Conservation (phyloP, 2,113 vertebrate genomes). For the Ailuropoda melanoleuca region DNA sequence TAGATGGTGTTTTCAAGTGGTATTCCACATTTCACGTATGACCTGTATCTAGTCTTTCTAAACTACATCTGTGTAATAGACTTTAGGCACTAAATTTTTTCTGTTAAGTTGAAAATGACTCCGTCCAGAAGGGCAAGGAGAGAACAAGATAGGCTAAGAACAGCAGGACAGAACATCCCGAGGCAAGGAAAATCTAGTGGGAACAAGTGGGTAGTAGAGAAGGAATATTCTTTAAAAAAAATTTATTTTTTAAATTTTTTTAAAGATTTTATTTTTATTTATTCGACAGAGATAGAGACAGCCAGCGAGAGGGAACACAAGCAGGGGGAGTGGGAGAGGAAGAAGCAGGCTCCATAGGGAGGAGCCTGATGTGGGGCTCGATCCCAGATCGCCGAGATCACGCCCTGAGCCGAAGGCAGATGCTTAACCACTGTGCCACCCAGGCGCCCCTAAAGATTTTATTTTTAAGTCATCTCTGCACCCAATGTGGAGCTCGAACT, state of each 20-base stretch:
- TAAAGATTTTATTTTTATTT: neutral
- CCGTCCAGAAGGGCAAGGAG: neutral
- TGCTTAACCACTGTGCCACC: neutral
- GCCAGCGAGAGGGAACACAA: neutral
- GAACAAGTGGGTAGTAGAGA: neutral
- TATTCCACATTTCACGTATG: neutral
- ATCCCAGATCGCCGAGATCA: neutral
- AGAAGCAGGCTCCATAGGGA: neutral
- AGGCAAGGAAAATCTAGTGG: neutral
- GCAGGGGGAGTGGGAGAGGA: neutral
- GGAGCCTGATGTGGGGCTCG: rapidly evolving
- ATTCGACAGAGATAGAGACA: neutral
- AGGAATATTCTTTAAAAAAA: neutral
- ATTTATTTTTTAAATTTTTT: neutral
- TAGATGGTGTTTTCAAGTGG: neutral
- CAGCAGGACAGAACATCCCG: neutral
- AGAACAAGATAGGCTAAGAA: neutral
- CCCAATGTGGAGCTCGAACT: neutral
- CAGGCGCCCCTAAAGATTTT: neutral
- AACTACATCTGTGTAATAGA: neutral
- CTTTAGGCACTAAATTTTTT: neutral
- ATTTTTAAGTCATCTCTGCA: neutral
- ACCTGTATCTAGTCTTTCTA: neutral
- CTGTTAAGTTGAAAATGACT: neutral
- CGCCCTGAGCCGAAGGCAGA: neutral